Conservation (phyloP, 1,140 invertebrate genomes). For the Aphaenogaster rudis region DNA sequence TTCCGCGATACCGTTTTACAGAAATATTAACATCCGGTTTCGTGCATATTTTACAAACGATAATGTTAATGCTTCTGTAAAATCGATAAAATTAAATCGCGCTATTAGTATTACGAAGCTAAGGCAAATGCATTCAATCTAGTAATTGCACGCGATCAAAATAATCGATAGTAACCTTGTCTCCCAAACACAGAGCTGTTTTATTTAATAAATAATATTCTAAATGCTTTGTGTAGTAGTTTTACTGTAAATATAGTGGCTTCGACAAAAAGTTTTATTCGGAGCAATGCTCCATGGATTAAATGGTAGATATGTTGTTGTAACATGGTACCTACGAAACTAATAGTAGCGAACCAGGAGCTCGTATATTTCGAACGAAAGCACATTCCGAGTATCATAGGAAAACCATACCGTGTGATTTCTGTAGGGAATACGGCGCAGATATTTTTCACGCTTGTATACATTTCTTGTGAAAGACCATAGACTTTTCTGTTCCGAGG, state of each 20-base stretch:
- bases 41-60: slow-evolving; percentile 34
- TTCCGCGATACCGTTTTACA: slow-evolving; percentile 37
- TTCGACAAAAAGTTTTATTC: slow-evolving; percentile 1
- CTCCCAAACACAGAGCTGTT: not conserved
- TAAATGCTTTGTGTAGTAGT: not conserved
- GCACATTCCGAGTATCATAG: slow-evolving; percentile 36
- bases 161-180: not conserved
- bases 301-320: slow-evolving; percentile 28
- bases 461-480: slow-evolving; percentile 30
- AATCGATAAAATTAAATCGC: slow-evolving; percentile 51
- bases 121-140: not conserved
- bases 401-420: slow-evolving; percentile 37
- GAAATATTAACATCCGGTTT: slow-evolving; percentile 23
- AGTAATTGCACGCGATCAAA: slow-evolving; percentile 12
- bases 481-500: not conserved
- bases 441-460: slow-evolving; percentile 48
- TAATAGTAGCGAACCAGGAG: slow-evolving; percentile 19
- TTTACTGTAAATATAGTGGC: not conserved
- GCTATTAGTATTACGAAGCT: slow-evolving; percentile 1
- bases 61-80: slow-evolving; percentile 9
- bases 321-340: slow-evolving; percentile 13
- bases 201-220: not conserved
- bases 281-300: slow-evolving; percentile 12
- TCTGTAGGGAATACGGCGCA: slow-evolving; percentile 45
- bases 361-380: slow-evolving; percentile 38